These are phyloP conservation scores for Leiothrix lutea DNA, from an alignment of 2,113 vertebrate genomes.

Conservation along the genomic window DNA sequence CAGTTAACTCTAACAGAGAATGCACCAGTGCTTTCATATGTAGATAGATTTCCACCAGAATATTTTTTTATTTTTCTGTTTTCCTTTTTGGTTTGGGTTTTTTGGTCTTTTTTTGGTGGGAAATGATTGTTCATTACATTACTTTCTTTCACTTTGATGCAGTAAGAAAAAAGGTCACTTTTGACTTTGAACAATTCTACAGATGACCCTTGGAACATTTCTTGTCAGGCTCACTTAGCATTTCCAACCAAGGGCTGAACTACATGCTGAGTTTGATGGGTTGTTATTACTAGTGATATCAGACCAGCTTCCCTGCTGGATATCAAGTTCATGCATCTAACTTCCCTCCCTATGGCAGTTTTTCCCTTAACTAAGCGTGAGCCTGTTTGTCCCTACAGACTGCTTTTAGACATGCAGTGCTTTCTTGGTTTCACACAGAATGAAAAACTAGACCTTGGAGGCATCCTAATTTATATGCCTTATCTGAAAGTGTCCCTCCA, in stretches of 20 bases:
- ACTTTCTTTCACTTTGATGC: background rate
- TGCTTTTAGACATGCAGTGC: background rate
- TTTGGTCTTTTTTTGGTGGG: background rate
- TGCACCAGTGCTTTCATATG: background rate
- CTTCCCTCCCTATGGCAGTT: background rate
- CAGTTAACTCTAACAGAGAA: background rate
- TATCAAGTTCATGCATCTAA: constrained; percentile 50
- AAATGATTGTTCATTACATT: background rate
- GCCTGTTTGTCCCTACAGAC: background rate
- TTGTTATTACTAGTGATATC: constrained; percentile 65
- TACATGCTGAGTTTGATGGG: constrained; percentile 47
- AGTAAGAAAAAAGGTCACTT: background rate
- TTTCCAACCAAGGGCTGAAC: constrained; percentile 42
- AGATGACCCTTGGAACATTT: constrained; percentile 53
- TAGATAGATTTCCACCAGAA: background rate
- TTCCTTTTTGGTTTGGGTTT: background rate
- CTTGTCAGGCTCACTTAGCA: constrained; percentile 26
- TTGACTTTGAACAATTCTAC: background rate
- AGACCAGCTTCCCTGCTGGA: constrained; percentile 34
- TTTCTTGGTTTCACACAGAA: background rate
- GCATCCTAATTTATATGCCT: constrained; percentile 12
- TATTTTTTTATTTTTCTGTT: background rate
- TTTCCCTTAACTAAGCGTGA: constrained; percentile 55
- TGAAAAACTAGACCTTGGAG: constrained; percentile 7
- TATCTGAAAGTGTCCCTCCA: constrained; percentile 36